These are phyloP conservation scores for Microcebus murinus DNA, from an alignment of 2,113 vertebrate genomes.

Conservation along the genomic window DNA sequence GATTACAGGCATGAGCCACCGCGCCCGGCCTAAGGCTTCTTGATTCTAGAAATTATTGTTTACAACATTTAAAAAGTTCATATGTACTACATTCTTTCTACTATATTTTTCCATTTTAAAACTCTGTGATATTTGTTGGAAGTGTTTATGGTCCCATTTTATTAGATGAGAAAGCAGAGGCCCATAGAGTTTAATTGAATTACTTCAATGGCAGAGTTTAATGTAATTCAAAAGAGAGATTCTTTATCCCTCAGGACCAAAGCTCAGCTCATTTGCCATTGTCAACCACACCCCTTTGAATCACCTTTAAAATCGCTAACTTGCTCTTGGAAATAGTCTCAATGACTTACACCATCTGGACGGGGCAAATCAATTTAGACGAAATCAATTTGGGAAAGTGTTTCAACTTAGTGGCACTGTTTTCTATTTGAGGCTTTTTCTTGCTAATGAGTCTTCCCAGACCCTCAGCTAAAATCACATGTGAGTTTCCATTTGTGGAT, in stretches of 20 bases:
- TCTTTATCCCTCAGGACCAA: background rate
- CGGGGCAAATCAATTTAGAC: slow-evolving; percentile 38
- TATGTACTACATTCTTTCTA: background rate
- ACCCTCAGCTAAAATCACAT: slow-evolving; percentile 35
- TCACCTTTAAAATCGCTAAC: slow-evolving; percentile 58
- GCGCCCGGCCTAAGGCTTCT: too few relatives aligned
- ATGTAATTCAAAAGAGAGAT: slow-evolving; percentile 24
- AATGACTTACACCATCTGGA: slow-evolving; percentile 22
- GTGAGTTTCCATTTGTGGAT: slow-evolving; percentile 11
- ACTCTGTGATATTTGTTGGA: background rate
- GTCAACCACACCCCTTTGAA: slow-evolving; percentile 38
- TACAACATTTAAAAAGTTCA: background rate
- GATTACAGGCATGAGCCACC: too few relatives aligned
- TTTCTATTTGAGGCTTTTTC: slow-evolving; percentile 48
- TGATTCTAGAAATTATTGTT: background rate
- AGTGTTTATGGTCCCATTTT: slow-evolving; percentile 23
- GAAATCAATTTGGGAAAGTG: slow-evolving; percentile 32
- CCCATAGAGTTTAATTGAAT: slow-evolving; percentile 5
- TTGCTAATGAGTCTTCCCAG: slow-evolving; percentile 14
- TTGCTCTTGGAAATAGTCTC: slow-evolving; percentile 60
- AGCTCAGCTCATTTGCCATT: slow-evolving; percentile 23
- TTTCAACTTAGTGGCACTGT: slow-evolving; percentile 20
- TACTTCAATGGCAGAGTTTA: background rate
- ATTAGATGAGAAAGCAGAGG: slow-evolving; percentile 41
- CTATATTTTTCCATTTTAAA: slow-evolving; percentile 10